phyloP scores from a whole-genome alignment of 2,888 invertebrate species.

The Punctoribates punctum region DNA sequence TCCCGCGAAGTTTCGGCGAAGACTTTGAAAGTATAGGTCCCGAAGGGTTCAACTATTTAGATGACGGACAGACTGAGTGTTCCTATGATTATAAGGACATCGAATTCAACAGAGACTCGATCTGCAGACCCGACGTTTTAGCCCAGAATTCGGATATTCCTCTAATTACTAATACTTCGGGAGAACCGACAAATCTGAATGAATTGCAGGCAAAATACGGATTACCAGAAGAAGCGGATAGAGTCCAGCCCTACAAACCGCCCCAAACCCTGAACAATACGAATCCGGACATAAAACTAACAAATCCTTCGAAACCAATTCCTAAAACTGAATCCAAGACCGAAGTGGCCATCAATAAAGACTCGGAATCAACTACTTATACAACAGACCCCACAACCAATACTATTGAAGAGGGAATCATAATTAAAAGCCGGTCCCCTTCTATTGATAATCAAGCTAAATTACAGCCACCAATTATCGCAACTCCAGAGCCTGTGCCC shows the following conservation, averaged over 20 bases:
- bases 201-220: not conserved
- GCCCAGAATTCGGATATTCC: not conserved
- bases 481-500: too few relatives aligned
- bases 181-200: not conserved
- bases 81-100: constrained; percentile 35
- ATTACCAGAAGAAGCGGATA: constrained; percentile 2
- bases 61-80: constrained; percentile 39
- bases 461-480: too few relatives aligned
- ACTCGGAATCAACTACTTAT: not conserved
- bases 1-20: constrained; percentile 39
- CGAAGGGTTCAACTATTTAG: constrained; percentile 39
- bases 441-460: not conserved
- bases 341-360: not conserved
- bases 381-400: not conserved
- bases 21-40: constrained; percentile 37
- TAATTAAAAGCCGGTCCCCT: not conserved
- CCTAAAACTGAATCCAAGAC: not conserved
- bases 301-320: not conserved
- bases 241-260: not conserved
- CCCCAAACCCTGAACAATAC: too few relatives aligned
- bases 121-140: not conserved
- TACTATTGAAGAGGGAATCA: not conserved
- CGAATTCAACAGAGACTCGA: constrained; percentile 40
- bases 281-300: not conserved
- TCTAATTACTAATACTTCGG: not conserved